phyloP scores from a whole-genome alignment of 2,888 invertebrate species.

The Oligia latruncula region DNA sequence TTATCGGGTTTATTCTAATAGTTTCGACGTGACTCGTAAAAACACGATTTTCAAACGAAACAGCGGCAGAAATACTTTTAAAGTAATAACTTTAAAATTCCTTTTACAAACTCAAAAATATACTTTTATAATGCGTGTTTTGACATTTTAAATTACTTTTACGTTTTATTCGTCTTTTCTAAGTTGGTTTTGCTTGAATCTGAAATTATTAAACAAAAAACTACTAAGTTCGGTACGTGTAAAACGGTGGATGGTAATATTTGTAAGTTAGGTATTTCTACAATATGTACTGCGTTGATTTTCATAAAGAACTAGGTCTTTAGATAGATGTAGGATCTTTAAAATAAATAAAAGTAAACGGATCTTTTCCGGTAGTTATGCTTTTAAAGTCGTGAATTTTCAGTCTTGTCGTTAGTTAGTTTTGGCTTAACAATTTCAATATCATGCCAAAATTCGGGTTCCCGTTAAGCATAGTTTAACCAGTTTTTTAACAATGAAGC shows the following conservation, averaged over 20 bases:
- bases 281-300: background rate
- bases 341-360: background rate
- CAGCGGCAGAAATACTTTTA: background rate
- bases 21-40: background rate
- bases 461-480: background rate
- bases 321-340: background rate
- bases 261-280: background rate
- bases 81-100: background rate
- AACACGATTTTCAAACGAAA: background rate
- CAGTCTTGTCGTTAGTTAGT: too few relatives aligned
- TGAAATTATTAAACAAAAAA: background rate
- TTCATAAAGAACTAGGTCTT: background rate
- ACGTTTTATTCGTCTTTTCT: background rate
- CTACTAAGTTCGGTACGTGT: background rate
- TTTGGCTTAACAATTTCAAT: background rate
- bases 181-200: background rate
- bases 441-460: background rate
- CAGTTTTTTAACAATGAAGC: background rate
- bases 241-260: background rate
- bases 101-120: background rate
- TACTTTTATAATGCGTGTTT: background rate
- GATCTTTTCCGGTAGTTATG: background rate
- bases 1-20: background rate
- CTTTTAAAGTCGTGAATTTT: background rate
- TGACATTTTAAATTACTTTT: background rate